Evolutionary conservation across 2,113 vertebrate genomes (phyloP).

Genomic region (Antechinus stuartii): DNA sequence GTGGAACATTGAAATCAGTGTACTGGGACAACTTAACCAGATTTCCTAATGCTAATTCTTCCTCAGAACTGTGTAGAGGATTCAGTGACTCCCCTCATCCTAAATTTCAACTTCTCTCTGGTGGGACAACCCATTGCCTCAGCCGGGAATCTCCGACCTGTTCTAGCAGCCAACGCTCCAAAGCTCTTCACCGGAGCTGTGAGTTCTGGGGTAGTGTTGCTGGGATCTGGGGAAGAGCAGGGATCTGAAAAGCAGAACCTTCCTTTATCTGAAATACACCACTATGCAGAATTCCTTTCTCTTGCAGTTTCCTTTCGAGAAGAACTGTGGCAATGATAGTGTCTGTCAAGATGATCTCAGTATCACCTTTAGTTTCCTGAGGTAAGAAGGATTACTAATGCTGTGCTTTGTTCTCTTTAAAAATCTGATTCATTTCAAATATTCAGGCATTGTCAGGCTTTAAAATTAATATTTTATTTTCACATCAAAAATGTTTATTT

Average conservation of each 20-base stretch:
- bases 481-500: conserved; percentile 59
- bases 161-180: conserved; percentile 60
- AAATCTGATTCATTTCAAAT: not conserved
- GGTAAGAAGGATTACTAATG: conserved; percentile 53
- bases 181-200: conserved; percentile 65
- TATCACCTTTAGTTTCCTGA: conserved; percentile 85
- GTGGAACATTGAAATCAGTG: not conserved
- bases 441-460: not conserved
- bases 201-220: conserved; percentile 37
- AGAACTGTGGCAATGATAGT: conserved; percentile 88
- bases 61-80: conserved; percentile 73
- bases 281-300: not conserved
- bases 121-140: conserved; percentile 42
- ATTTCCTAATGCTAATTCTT: not conserved
- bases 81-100: conserved; percentile 68
- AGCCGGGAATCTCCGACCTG: conserved; percentile 59
- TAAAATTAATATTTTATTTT: not conserved
- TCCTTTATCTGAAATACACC: not conserved
- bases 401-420: not conserved
- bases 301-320: conserved; percentile 89
- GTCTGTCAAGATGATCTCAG: conserved; percentile 88
- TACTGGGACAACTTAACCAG: not conserved
- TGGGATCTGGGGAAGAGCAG: not conserved
- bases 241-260: not conserved
- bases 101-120: conserved; percentile 74